These are phyloP conservation scores for Pelosia muscerda DNA, from an alignment of 2,888 invertebrate genomes.

Conservation along the genomic window DNA sequence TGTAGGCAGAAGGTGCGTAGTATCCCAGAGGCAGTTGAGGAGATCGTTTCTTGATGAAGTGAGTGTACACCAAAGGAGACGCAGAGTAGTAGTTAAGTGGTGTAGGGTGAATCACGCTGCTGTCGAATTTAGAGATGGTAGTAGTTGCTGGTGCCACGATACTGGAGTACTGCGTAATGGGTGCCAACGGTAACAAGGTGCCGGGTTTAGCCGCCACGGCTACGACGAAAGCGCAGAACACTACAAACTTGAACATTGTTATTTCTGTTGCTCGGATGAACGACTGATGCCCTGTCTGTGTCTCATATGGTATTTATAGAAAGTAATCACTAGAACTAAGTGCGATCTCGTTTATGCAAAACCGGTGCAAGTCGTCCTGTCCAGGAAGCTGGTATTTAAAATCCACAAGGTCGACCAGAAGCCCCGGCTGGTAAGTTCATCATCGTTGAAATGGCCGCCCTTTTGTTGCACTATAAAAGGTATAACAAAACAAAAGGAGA, in stretches of 20 bases:
- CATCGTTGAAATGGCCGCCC: slow-evolving; percentile 54
- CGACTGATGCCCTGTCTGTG: slow-evolving; percentile 71
- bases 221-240: slow-evolving; percentile 88
- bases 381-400: slow-evolving; percentile 81
- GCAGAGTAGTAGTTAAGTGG: slow-evolving; percentile 62
- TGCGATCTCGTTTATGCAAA: slow-evolving; percentile 71
- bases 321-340: slow-evolving; percentile 70
- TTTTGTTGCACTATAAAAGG: slow-evolving; percentile 48
- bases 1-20: slow-evolving; percentile 48
- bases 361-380: slow-evolving; percentile 75
- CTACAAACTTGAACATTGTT: slow-evolving; percentile 85
- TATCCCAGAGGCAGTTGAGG: slow-evolving; percentile 43
- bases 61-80: slow-evolving; percentile 61
- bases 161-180: slow-evolving; percentile 55
- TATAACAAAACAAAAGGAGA: slow-evolving; percentile 36
- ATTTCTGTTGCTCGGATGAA: slow-evolving; percentile 76
- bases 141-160: slow-evolving; percentile 68
- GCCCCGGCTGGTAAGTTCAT: slow-evolving; percentile 64
- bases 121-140: slow-evolving; percentile 72
- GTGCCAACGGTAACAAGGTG: slow-evolving; percentile 30
- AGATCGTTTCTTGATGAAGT: slow-evolving; percentile 69
- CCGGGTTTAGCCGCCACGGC: slow-evolving; percentile 81
- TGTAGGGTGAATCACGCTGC: slow-evolving; percentile 78
- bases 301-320: slow-evolving; percentile 74
- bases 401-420: slow-evolving; percentile 71